Evolutionary conservation across 2,888 invertebrate species (phyloP).

Genomic region (Ommatoiulus sabulosus): DNA sequence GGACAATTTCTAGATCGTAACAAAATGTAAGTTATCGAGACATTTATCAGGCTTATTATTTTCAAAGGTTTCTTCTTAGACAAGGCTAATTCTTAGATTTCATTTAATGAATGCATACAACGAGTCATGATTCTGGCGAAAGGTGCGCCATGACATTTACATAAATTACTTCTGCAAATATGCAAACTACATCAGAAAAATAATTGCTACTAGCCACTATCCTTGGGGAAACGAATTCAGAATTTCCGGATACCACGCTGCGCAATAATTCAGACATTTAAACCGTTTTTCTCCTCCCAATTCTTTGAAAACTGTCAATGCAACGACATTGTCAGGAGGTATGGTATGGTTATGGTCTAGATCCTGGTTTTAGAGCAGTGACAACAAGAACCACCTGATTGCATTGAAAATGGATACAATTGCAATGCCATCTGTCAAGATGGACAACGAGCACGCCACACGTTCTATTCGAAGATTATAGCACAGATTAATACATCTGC

Average conservation of each 20-base stretch:
- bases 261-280: background rate
- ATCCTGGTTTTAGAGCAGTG: background rate
- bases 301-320: background rate
- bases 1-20: background rate
- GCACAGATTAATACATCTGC: background rate
- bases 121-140: background rate
- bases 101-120: no score
- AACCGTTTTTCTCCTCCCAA: background rate
- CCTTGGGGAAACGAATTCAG: background rate
- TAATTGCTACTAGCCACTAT: background rate
- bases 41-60: background rate
- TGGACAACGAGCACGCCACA: background rate
- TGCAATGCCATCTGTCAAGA: background rate
- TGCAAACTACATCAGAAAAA: background rate
- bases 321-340: background rate
- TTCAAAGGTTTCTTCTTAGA: no score
- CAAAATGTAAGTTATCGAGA: background rate
- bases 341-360: background rate
- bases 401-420: background rate
- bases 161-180: background rate
- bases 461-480: background rate
- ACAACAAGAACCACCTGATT: slow-evolving; percentile 1
- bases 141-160: background rate
- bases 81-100: background rate
- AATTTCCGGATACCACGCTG: background rate